Percentiles rank a stretch among this genome's conserved stretches.
Evolutionary conservation across 2,888 invertebrate species (phyloP).

Genomic region (Pachliopta kotzebuea): DNA sequence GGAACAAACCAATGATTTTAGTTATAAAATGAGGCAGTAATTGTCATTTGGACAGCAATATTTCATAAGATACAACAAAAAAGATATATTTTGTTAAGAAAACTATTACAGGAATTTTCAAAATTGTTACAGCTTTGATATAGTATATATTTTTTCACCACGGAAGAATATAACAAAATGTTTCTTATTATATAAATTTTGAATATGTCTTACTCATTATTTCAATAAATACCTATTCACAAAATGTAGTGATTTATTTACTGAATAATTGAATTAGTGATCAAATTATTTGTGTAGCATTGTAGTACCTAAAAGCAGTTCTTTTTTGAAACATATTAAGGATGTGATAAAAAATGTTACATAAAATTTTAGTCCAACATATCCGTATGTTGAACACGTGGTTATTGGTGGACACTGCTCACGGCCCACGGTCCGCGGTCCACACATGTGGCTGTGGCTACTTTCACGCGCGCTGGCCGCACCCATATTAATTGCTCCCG

Average conservation of each 20-base stretch:
- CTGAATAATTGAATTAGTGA: no score
- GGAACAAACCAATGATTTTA: slow-evolving; percentile 10
- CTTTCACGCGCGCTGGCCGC: slow-evolving; percentile 75
- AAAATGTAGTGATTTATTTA: no score
- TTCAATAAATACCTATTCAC: no score
- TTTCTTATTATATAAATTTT: no score
- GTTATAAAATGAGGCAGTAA: neutral
- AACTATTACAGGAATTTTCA: neutral
- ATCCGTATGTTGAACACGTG: slow-evolving; percentile 36
- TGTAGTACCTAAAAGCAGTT: no score
- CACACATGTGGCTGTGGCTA: slow-evolving; percentile 66
- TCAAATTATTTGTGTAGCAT: no score
- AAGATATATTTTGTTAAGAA: neutral
- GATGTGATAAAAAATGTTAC: no score
- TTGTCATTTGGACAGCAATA: slow-evolving; percentile 5
- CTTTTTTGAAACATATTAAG: no score
- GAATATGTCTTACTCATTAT: no score
- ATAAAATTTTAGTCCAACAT: neutral
- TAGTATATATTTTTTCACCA: no score
- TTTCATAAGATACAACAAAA: neutral
- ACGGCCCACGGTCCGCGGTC: slow-evolving; percentile 40
- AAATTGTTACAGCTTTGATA: neutral
- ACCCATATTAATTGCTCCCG: slow-evolving; percentile 80
- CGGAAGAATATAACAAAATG: no score
- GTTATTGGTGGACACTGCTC: slow-evolving; percentile 26